These are phyloP conservation scores for Drosophila elegans DNA, from an alignment of 1,140 invertebrate species.

Conservation along the genomic window DNA sequence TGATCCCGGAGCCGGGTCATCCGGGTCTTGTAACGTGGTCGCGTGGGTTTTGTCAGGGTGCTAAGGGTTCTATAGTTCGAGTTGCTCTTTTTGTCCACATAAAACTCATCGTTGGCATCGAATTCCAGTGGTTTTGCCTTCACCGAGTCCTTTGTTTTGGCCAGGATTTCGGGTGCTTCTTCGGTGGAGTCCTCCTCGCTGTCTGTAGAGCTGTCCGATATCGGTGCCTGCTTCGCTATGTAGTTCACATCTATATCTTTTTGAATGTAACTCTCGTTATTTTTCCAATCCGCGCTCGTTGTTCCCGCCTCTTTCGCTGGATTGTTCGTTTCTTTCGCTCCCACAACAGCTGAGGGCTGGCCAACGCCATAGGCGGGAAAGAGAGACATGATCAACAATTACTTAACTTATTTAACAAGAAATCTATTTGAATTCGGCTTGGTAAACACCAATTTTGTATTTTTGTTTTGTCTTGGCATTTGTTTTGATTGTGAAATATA, in stretches of 20 bases:
- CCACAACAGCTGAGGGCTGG: neutral
- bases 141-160: no score
- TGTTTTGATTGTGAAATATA: no score
- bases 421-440: neutral
- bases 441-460: no score
- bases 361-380: slow-evolving; percentile 59
- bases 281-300: slow-evolving; percentile 15
- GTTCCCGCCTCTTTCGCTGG: neutral
- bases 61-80: slow-evolving; percentile 82
- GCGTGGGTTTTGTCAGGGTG: slow-evolving; percentile 49
- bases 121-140: slow-evolving; percentile 47
- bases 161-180: neutral
- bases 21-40: slow-evolving; percentile 77
- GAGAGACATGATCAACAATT: slow-evolving; percentile 43
- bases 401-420: neutral
- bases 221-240: no score
- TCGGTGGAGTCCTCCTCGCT: slow-evolving; percentile 3
- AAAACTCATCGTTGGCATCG: slow-evolving; percentile 85
- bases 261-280: slow-evolving; percentile 14
- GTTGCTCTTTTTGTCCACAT: slow-evolving; percentile 86
- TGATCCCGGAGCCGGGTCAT: neutral
- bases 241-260: neutral
- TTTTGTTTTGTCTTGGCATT: no score
- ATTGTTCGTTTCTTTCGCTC: neutral
- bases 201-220: neutral